Evolutionary conservation across 2,888 invertebrate genomes (phyloP).

Genomic region (Dastarcus helophoroides): DNA sequence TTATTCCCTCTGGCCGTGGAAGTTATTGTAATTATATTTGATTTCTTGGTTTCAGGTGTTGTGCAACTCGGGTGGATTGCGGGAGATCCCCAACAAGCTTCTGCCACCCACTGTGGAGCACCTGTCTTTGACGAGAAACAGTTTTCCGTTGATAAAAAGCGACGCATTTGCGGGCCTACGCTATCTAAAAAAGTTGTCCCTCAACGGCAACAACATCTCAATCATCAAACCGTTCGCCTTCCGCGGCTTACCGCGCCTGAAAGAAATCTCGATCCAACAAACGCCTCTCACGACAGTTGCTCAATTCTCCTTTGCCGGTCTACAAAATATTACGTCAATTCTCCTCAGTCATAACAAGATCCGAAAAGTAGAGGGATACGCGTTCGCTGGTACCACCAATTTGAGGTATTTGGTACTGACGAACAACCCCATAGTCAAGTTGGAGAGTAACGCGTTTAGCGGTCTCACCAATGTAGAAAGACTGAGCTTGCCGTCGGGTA

Average conservation of each 20-base stretch:
- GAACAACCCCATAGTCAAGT: slow-evolving; percentile 72
- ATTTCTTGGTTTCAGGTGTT: slow-evolving; percentile 53
- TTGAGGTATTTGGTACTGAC: slow-evolving; percentile 70
- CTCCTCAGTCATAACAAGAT: slow-evolving; percentile 48
- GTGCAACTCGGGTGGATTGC: slow-evolving; percentile 75
- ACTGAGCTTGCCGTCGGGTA: slow-evolving; percentile 73
- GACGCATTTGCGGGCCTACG: slow-evolving; percentile 75
- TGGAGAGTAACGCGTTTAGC: slow-evolving; percentile 74
- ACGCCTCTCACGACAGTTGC: slow-evolving; percentile 72
- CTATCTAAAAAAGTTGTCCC: slow-evolving; percentile 67
- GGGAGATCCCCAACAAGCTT: slow-evolving; percentile 64
- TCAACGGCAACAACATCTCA: slow-evolving; percentile 81
- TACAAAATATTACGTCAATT: slow-evolving; percentile 69
- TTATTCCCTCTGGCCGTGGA: no score
- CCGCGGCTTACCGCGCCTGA: slow-evolving; percentile 65
- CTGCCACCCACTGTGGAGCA: slow-evolving; percentile 72
- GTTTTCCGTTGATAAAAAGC: slow-evolving; percentile 67
- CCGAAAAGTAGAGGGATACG: slow-evolving; percentile 50
- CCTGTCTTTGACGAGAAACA: slow-evolving; percentile 74
- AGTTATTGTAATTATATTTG: no score
- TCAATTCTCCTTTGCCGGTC: slow-evolving; percentile 72
- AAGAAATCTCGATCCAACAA: slow-evolving; percentile 73
- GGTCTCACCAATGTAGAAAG: slow-evolving; percentile 73
- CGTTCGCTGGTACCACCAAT: slow-evolving; percentile 79
- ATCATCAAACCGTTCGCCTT: slow-evolving; percentile 78